Evolutionary conservation across 2,797 vertebrate species (phyloP).

Genomic region (Lagodon rhomboides): DNA sequence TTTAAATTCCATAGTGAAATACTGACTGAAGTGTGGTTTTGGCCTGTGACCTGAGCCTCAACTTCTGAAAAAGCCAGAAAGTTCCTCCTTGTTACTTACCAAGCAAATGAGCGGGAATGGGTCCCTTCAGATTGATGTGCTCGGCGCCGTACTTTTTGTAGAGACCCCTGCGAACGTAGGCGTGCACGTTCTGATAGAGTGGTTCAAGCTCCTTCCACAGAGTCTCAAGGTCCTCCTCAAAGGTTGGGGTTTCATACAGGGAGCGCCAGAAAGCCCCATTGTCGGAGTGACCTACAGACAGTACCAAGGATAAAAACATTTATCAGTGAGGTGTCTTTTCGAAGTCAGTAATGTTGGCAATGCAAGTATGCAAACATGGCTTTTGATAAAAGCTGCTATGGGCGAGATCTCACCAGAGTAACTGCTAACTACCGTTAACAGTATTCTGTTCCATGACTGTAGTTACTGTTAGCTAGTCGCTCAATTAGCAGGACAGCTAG

Average conservation of each 20-base stretch:
- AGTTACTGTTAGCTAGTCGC: neutral
- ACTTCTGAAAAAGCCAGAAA: conserved; percentile 1
- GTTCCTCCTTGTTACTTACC: conserved; percentile 84
- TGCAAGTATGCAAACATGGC: neutral
- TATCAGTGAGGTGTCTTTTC: conserved; percentile 9
- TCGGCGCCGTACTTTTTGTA: conserved; percentile 89
- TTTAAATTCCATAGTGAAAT: conserved; percentile 59
- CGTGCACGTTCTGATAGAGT: conserved; percentile 93
- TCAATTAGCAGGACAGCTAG: too few species aligned
- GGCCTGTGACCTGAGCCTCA: conserved; percentile 25
- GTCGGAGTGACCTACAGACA: conserved; percentile 88
- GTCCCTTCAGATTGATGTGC: conserved; percentile 91
- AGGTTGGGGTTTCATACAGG: conserved; percentile 91
- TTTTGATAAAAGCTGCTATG: neutral
- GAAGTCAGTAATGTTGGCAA: neutral
- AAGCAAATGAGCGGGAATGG: conserved; percentile 96
- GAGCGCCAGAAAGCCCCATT: conserved; percentile 95
- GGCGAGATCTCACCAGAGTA: too few species aligned
- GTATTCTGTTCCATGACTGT: too few species aligned
- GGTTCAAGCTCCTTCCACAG: conserved; percentile 93
- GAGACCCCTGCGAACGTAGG: conserved; percentile 93
- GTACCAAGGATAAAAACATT: neutral
- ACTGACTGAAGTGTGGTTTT: conserved; percentile 36
- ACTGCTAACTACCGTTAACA: too few species aligned
- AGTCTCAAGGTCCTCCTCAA: conserved; percentile 92